Percentiles rank a stretch among this genome's conserved stretches.
Conservation (phyloP, 2,113 vertebrate species). For the Raja brachyura region DNA sequence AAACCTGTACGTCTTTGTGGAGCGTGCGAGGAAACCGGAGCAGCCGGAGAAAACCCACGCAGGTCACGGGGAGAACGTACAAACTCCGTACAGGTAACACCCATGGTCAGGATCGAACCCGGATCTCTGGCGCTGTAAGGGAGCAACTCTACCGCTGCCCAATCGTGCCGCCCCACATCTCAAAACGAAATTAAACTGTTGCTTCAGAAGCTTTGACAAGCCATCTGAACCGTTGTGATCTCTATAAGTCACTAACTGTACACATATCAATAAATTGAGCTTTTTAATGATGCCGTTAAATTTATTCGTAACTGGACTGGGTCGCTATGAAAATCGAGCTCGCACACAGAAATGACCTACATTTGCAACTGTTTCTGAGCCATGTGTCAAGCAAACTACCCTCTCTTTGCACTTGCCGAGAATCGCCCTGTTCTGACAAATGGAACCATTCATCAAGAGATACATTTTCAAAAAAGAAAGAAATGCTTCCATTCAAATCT, state of each 20-base stretch:
- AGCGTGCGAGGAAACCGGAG: too few relatives aligned
- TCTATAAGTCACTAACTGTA: not conserved
- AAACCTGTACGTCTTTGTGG: too few relatives aligned
- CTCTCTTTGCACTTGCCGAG: constrained; percentile 48
- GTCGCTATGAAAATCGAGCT: constrained; percentile 41
- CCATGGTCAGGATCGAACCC: too few relatives aligned
- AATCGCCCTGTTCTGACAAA: constrained; percentile 52
- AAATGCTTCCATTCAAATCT: constrained; percentile 44
- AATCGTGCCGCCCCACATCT: too few relatives aligned
- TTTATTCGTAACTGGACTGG: constrained; percentile 44
- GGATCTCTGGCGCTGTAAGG: too few relatives aligned
- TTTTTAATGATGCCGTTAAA: constrained; percentile 45
- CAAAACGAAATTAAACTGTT: too few relatives aligned
- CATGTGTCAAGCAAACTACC: constrained; percentile 44
- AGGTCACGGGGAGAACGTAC: too few relatives aligned
- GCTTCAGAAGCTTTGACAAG: not conserved
- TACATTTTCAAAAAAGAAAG: constrained; percentile 41
- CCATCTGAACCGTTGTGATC: not conserved
- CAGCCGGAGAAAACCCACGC: too few relatives aligned
- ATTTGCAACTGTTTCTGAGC: constrained; percentile 42
- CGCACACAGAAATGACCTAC: constrained; percentile 51
- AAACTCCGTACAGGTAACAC: too few relatives aligned
- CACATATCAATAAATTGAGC: constrained; percentile 48
- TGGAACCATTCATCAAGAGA: constrained; percentile 46
- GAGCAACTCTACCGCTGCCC: too few relatives aligned